phyloP scores from a whole-genome alignment of 2,113 vertebrate genomes.

The Holacanthus passer region DNA sequence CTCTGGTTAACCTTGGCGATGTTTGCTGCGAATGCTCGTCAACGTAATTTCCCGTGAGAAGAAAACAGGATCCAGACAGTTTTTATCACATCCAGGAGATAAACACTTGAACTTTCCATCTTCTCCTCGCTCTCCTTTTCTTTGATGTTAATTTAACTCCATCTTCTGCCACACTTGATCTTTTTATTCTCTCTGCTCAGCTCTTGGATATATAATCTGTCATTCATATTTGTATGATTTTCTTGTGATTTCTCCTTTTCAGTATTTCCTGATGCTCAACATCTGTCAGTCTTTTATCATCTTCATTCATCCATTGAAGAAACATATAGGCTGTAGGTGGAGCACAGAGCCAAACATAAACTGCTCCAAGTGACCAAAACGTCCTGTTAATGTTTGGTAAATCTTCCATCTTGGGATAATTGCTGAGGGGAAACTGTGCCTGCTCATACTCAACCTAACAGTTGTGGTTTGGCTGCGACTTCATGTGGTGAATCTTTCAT shows the following conservation, averaged over 20 bases:
- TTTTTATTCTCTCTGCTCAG: too few relatives aligned
- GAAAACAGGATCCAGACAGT: conserved; percentile 19
- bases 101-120: neutral
- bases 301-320: neutral
- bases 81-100: neutral
- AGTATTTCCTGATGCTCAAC: too few relatives aligned
- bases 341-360: neutral
- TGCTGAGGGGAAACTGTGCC: conserved; percentile 7
- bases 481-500: conserved; percentile 19
- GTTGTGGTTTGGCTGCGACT: conserved; percentile 28
- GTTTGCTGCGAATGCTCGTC: neutral
- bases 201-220: too few relatives aligned
- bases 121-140: neutral
- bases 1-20: conserved; percentile 42
- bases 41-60: conserved; percentile 33
- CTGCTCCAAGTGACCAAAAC: neutral
- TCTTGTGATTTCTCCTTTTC: neutral
- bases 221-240: too few relatives aligned
- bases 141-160: neutral
- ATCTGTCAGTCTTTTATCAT: too few relatives aligned
- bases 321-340: neutral
- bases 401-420: conserved; percentile 50
- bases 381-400: conserved; percentile 34
- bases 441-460: conserved; percentile 15
- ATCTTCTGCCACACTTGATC: neutral